A percentile compares a stretch with the other conserved stretches of the same genome.
phyloP scores from a whole-genome alignment of 2,797 vertebrate species.

The Hephaestus fuliginosus region DNA sequence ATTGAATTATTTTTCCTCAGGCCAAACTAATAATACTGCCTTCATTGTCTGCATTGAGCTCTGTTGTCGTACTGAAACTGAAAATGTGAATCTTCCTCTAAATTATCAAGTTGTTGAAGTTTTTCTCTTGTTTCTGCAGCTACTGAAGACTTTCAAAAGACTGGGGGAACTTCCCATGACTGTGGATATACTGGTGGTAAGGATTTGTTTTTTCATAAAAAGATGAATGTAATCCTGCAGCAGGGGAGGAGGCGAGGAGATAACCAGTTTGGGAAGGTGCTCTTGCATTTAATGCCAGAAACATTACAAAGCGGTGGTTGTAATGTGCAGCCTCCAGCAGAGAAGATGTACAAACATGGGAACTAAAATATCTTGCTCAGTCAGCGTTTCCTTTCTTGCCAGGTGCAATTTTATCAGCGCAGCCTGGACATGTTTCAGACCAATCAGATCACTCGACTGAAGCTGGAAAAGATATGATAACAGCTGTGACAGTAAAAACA shows the following conservation, averaged over 20 bases:
- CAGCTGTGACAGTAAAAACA: neutral
- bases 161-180: slow-evolving; percentile 95
- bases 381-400: neutral
- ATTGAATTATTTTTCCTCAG: neutral
- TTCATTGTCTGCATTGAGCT: neutral
- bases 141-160: slow-evolving; percentile 94
- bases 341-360: neutral
- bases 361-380: neutral
- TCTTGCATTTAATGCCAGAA: neutral
- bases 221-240: neutral
- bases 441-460: neutral
- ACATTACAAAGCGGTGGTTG: neutral
- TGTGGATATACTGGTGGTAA: slow-evolving; percentile 97
- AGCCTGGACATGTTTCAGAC: slow-evolving; percentile 9
- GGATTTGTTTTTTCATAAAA: slow-evolving; percentile 5
- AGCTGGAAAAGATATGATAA: slow-evolving; percentile 6
- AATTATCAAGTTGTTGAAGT: neutral
- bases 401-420: neutral
- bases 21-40: neutral
- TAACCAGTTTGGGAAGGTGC: neutral
- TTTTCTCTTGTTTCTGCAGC: slow-evolving; percentile 76
- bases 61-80: neutral
- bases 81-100: neutral
- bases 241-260: neutral
- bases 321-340: neutral